Conservation (phyloP, 2,113 vertebrate genomes). For the Aphelocoma coerulescens region DNA sequence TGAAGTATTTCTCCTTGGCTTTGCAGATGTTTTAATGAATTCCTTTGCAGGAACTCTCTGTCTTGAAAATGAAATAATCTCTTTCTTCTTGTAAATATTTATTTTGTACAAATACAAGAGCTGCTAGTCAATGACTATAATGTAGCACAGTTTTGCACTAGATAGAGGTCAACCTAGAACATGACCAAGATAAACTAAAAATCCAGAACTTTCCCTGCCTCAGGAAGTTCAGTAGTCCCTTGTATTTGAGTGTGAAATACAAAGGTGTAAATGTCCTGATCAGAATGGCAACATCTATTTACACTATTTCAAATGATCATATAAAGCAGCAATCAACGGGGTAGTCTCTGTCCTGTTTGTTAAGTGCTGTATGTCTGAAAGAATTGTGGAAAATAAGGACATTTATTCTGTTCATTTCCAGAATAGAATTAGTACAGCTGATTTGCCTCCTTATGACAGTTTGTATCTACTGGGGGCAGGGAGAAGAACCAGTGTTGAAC, state of each 20-base stretch:
- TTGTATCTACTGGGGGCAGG: not conserved
- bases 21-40: slow-evolving; percentile 6
- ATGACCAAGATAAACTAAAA: not conserved
- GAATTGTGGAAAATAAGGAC: not conserved
- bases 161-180: not conserved
- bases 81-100: not conserved
- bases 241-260: not conserved
- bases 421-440: not conserved
- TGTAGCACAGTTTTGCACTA: not conserved
- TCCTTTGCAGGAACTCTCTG: not conserved
- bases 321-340: not conserved
- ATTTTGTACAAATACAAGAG: not conserved
- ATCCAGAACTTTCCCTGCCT: not conserved
- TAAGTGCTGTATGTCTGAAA: not conserved
- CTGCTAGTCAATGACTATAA: not conserved
- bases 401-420: not conserved
- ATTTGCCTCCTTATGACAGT: not conserved
- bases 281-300: not conserved
- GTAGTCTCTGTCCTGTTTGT: not conserved
- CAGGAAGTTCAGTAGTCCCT: not conserved
- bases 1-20: slow-evolving; percentile 22
- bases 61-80: not conserved
- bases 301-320: not conserved
- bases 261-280: not conserved
- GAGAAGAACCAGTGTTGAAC: not conserved